Base-by-base conservation (phyloP, 1,140 invertebrate genomes). In the Psix sp. region DNA sequence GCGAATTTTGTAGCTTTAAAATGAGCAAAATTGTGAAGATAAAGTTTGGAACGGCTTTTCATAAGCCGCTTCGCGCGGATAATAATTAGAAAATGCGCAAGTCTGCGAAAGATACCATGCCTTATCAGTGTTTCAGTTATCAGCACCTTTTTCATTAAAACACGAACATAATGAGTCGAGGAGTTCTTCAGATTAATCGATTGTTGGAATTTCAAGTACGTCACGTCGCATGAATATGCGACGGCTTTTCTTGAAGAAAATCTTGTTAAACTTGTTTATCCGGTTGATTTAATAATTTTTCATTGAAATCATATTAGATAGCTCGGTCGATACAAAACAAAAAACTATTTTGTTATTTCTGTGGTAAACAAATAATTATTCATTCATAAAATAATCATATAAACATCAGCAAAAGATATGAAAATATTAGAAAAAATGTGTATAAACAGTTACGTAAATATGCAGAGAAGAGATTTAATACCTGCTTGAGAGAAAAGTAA, bases 401-500 rank as follows among this genome's bases (percentile, higher is more conserved):
- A n/a, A n/a, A n/a, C n/a, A n/a, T n/a, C n/a, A n/a, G n/a, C n/a
- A n/a, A 7, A 24, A 7, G 21, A 24, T 24, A 24, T 7, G 7
- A 24, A 4, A 24, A 24, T 7, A 24, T 24, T 24, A 24, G 21
- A 24, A 39, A 39, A 18, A 39, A 1, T 18, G 18, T 45, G 31
- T 15, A 3, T 4, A 24, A 18, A 10, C 15, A 56, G 43, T 33
- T 16, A 42, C 39, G 16, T 10, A 21, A 4, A 24, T 7, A 6
- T 26, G n/a, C 6, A 10, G n/a, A 14, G 40, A 56, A 33, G 35
- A 45, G 16, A 16, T 35, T 45, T 26, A 26, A 56, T 17, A 43
- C 24, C 36, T 7, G 3, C 29, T 45, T 45, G n/a, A n/a, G 40
- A 56, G 52, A 45, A 45, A 43, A 35, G 24, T 11, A 56, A 56